Evolutionary conservation across 2,797 vertebrate genomes (phyloP).

Genomic region (Bryconaethiops microstoma): DNA sequence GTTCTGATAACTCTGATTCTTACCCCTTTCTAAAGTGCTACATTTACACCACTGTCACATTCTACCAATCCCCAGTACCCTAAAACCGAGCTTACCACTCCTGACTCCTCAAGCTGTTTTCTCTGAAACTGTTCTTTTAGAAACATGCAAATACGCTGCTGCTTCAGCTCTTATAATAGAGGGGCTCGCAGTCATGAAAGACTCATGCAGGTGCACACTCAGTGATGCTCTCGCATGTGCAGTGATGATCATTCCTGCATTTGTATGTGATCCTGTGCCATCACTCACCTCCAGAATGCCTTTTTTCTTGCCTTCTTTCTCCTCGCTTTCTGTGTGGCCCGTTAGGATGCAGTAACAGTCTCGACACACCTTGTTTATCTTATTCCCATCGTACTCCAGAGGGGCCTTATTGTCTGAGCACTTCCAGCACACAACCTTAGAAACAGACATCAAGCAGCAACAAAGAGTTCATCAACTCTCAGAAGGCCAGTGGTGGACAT

Average conservation of each 20-base stretch:
- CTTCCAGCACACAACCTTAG: constrained; percentile 96
- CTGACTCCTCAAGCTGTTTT: neutral
- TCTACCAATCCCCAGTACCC: neutral
- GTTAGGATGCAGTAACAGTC: constrained; percentile 89
- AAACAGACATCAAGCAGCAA: neutral
- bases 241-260: neutral
- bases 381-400: constrained; percentile 89
- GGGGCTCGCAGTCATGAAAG: neutral
- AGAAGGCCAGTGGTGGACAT: no score
- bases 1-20: neutral
- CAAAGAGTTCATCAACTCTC: no score
- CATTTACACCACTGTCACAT: neutral
- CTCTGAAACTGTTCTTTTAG: neutral
- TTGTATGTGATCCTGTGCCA: neutral
- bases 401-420: constrained; percentile 94
- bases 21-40: neutral
- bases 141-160: neutral
- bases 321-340: constrained; percentile 83
- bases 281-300: constrained; percentile 89
- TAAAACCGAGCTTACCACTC: neutral
- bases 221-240: neutral
- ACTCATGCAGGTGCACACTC: neutral
- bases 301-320: constrained; percentile 84
- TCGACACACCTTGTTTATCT: constrained; percentile 93
- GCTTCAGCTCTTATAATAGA: neutral